Evolutionary conservation across 2,888 invertebrate species (phyloP).

Genomic region (Poecilus cupreus): DNA sequence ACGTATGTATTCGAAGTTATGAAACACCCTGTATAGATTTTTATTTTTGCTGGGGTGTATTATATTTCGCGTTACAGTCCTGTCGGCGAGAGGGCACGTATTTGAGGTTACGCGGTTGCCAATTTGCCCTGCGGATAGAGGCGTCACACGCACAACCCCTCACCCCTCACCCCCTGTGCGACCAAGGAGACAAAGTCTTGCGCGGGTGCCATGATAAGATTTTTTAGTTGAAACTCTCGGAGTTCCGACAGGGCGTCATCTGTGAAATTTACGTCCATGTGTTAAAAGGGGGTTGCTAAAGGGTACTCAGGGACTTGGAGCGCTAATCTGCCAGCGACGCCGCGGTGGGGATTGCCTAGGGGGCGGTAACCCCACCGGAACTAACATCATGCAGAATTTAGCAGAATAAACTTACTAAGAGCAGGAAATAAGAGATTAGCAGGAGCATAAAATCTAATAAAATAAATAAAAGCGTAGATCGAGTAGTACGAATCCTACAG

Average conservation of each 20-base stretch:
- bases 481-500: no score
- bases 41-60: no score
- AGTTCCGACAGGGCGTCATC: neutral
- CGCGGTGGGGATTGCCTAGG: neutral
- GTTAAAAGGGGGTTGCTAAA: neutral
- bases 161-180: neutral
- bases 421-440: no score
- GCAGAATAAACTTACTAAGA: no score
- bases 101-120: slow-evolving; percentile 4
- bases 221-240: neutral
- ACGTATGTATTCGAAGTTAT: no score
- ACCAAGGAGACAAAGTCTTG: neutral
- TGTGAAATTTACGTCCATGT: neutral
- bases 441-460: no score
- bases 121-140: neutral
- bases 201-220: neutral
- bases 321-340: neutral
- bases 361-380: neutral
- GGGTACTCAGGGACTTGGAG: neutral
- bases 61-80: neutral
- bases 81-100: neutral
- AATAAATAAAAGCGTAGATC: no score
- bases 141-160: no score
- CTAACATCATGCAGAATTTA: no score
- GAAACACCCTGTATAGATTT: no score